Base-by-base conservation (phyloP, 2,888 invertebrate genomes). In the Dolichopus griseipennis region DNA sequence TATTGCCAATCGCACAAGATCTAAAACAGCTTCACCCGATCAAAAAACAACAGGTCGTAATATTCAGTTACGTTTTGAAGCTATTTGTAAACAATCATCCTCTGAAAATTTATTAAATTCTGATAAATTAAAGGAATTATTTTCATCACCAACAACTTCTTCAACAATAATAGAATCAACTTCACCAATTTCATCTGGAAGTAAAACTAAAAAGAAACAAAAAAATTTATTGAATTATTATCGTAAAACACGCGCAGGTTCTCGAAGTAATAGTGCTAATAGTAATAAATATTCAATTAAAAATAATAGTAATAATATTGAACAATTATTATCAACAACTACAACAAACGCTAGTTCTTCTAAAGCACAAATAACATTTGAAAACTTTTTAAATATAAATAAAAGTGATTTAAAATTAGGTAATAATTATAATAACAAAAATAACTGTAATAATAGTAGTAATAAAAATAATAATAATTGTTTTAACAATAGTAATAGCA, bases 1-100 rank as follows among this genome's bases (percentile, higher is more conserved):
- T 71, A 78, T 81, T 68, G 81, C 81, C 62, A 76, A 77, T 68
- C 74, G 81, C 70, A 80, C 81, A 64, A 76, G 81, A 43, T 81
- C 81, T 21, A 81, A 78, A 72, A 79, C 80, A 33, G 65, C 75
- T 33, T 74, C 75, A 52, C 75, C 76, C 18, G 75, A 76, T 66
- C 75, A 75, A 43, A 34, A 62, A 52, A 27, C 65, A 12, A 33
- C 34, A 15, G 4, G 12, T 41, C 22, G 43, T n/a, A 34, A 66
- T 22, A 34, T 15, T 18, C 18, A 65, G 52, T 37, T 21, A 63
- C 20, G 41, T n/a, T 61, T 15, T 33, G 64, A 21, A 65, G 9
- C 12, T 37, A 65, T 43, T 52, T 18, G 15, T 18, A n/a, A 52
- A 52, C 15, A 12, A 18, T 15, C 52, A 52, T n/a, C 63, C 4